A percentile compares a stretch with the other conserved stretches of the same genome.
Conservation (phyloP, 2,888 invertebrate species). For the Lepas anatifera region DNA sequence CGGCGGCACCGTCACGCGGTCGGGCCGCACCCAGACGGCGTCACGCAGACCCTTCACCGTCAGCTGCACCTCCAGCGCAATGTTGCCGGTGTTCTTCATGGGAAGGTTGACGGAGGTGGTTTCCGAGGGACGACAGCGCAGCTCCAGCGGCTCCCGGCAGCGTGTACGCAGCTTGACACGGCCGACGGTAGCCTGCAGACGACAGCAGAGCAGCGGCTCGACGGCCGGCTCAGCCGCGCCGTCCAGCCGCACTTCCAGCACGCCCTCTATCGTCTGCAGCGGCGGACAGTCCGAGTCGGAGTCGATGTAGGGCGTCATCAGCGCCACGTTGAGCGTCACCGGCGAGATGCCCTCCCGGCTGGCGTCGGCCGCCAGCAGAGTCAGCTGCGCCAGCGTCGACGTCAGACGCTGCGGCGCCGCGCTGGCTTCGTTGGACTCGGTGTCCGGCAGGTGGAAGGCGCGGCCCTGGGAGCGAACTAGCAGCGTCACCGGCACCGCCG, state of each 20-base stretch:
- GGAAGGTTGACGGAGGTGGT: not conserved
- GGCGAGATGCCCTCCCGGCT: not conserved
- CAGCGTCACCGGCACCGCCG: not conserved
- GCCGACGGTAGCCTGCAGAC: not conserved
- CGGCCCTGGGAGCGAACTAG: not conserved
- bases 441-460: not conserved
- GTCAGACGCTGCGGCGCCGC: not conserved
- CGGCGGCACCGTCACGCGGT: conserved; percentile 1
- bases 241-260: not conserved
- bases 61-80: not conserved
- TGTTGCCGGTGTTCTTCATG: conserved; percentile 1
- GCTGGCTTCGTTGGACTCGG: not conserved
- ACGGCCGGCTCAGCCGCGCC: not conserved
- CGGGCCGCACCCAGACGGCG: not conserved
- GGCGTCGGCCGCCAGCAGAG: not conserved
- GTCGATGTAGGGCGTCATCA: not conserved
- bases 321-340: not conserved
- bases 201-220: not conserved
- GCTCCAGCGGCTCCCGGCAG: not conserved
- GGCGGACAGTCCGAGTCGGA: not conserved
- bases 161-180: not conserved
- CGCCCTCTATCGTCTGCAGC: not conserved
- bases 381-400: not conserved
- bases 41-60: not conserved
- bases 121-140: not conserved